Percentiles rank a stretch among this genome's conserved stretches.
phyloP scores from a whole-genome alignment of 2,797 vertebrate genomes.

The Chanos chanos region DNA sequence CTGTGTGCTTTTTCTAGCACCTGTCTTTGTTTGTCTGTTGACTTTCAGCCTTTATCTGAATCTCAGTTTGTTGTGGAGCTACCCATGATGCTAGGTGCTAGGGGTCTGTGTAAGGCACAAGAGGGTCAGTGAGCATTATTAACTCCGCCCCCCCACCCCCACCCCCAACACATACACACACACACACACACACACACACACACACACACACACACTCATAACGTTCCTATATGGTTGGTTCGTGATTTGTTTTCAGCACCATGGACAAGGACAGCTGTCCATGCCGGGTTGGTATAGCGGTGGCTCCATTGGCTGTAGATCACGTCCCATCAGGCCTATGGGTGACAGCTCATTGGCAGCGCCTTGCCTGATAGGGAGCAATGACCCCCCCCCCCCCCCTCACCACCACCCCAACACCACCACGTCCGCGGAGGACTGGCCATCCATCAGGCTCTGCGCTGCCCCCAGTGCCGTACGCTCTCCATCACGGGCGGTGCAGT shows the following conservation, averaged over 20 bases:
- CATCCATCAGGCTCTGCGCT: conserved; percentile 60
- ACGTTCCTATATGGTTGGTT: conserved; percentile 30
- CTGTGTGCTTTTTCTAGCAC: neutral
- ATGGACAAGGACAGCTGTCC: conserved; percentile 58
- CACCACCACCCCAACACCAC: no score
- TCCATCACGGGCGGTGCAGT: conserved; percentile 48
- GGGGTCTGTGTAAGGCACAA: no score
- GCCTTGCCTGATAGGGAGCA: conserved; percentile 48
- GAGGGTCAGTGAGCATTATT: no score
- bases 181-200: no score
- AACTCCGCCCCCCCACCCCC: no score
- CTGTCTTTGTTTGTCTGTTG: no score
- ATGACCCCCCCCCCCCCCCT: no score
- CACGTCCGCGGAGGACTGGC: conserved; percentile 16
- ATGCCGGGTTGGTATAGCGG: neutral
- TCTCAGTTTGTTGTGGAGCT: no score
- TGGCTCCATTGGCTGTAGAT: conserved; percentile 57
- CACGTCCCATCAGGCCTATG: conserved; percentile 53
- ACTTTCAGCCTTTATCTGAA: no score
- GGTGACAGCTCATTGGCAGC: conserved; percentile 65
- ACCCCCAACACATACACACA: no score
- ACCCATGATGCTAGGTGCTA: no score
- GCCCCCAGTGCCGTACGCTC: conserved; percentile 42
- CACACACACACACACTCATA: neutral
- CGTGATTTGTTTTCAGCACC: conserved; percentile 56